Evolutionary conservation across 2,888 invertebrate species (phyloP).

Genomic region (Apamea monoglypha): DNA sequence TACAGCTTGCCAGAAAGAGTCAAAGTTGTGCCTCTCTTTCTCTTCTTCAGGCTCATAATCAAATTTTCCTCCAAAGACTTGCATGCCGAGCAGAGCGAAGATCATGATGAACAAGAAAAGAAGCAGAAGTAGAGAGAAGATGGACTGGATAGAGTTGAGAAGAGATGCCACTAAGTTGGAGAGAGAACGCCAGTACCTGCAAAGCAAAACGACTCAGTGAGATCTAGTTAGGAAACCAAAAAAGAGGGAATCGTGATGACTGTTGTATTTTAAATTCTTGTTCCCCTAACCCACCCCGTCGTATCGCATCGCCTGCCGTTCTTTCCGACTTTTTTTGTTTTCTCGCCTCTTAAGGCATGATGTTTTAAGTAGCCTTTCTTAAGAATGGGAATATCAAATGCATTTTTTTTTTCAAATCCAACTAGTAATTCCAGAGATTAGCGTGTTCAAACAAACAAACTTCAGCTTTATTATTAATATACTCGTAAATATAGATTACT

Average conservation of each 20-base stretch:
- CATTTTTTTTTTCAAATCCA: no score
- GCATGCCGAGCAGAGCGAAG: constrained; percentile 99
- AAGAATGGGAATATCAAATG: no score
- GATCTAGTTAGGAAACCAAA: not conserved
- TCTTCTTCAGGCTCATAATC: constrained; percentile 95
- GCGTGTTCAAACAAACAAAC: no score
- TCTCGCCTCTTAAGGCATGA: no score
- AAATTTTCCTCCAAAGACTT: constrained; percentile 99
- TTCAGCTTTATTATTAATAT: no score
- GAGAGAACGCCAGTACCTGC: constrained; percentile 99
- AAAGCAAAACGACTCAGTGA: constrained; percentile 68
- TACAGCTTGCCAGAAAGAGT: constrained; percentile 99
- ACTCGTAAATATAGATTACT: not conserved
- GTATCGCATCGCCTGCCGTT: no score
- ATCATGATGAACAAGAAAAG: constrained; percentile 99
- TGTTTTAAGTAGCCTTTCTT: no score
- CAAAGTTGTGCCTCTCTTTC: constrained; percentile 99
- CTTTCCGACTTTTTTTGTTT: no score
- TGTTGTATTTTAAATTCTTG: not conserved
- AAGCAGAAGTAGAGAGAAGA: constrained; percentile 98
- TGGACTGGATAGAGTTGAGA: constrained; percentile 99
- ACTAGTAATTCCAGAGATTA: no score
- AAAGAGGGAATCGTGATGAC: not conserved
- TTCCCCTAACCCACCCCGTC: no score
- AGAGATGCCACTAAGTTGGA: constrained; percentile 99